phyloP scores from a whole-genome alignment of 2,888 invertebrate species.

The Apamea epomidion region DNA sequence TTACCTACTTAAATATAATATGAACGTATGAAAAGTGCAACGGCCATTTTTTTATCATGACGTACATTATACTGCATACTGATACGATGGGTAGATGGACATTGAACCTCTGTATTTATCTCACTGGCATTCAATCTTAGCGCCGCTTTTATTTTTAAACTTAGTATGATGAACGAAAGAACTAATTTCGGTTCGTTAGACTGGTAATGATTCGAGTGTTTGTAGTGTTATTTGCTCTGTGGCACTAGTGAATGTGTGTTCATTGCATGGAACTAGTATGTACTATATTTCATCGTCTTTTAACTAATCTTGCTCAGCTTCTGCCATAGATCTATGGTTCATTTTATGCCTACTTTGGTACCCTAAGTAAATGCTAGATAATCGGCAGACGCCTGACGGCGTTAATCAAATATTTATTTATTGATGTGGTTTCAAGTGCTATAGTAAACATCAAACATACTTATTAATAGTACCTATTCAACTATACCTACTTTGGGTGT shows the following conservation, averaged over 20 bases:
- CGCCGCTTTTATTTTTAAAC: slow-evolving; percentile 63
- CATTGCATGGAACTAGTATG: not conserved
- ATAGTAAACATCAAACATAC: slow-evolving; percentile 18
- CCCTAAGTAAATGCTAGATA: slow-evolving; percentile 27
- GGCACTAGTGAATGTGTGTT: slow-evolving; percentile 7
- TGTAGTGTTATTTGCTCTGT: slow-evolving; percentile 17
- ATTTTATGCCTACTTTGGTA: not conserved
- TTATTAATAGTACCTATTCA: not conserved
- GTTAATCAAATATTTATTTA: slow-evolving; percentile 38
- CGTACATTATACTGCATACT: slow-evolving; percentile 33
- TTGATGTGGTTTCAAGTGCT: slow-evolving; percentile 11
- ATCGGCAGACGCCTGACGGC: slow-evolving; percentile 13
- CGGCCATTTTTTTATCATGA: slow-evolving; percentile 47
- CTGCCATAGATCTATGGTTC: not conserved
- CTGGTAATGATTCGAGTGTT: not conserved
- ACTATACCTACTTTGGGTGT: not conserved
- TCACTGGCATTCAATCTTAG: slow-evolving; percentile 53
- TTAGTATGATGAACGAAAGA: slow-evolving; percentile 56
- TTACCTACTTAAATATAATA: not conserved
- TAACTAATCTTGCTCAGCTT: not conserved
- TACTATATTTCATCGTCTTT: not conserved
- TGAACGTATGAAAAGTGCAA: slow-evolving; percentile 19
- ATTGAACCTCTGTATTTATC: slow-evolving; percentile 80
- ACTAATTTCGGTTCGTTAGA: slow-evolving; percentile 44
- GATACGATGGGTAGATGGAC: slow-evolving; percentile 69